Base-by-base conservation (phyloP, 2,888 invertebrate species). In the Sesia apiformis region DNA sequence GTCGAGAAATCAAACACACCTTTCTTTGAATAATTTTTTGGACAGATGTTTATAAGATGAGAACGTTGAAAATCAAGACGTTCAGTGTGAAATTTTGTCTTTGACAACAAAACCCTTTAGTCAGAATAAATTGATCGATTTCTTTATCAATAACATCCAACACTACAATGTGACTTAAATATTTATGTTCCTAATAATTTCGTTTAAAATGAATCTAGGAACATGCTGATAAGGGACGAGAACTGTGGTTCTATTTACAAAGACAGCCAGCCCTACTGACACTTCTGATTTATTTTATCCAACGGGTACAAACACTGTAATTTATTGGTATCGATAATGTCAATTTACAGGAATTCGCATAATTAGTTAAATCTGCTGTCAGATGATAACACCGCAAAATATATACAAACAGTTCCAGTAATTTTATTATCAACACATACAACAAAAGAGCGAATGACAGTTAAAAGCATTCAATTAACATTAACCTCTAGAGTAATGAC, bases 291-390 rank as follows among this genome's bases (percentile, higher is more conserved):
- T 76, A 76, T 77, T 77, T 76, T 76, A 76, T 73, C 75, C 65
- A 66, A 62, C 55, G 57, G 60, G 58, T 63, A 66, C 72, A 70
- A 76, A 76, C 69, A 72, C 61, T 65, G 70, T 74, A 73, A 84
- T 82, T 84, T 82, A 83, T 82, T 77, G 75, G 67, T 67, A 57
- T 60, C 67, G 79, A 81, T 83, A 83, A 72, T 78, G 78, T 76
- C 78, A 70, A 68, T 71, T 68, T 70, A 67, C 69, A 67, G 72
- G 70, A 74, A 71, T 73, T 73, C 71, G 70, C 68, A 75, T 81
- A 79, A 80, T 76, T 74, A 74, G 76, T 76, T 72, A 69, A 77
- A 78, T 81, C 74, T 77, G 72, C 69, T 63, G 69, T 67, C 63
- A 61, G 54, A 63, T 69, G 70, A 77, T 73, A 74, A 63, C 62